Evolutionary conservation across 1,140 invertebrate species (phyloP), one percentile per base, ranked within the genome.

Genomic region (Drosophila repleta): DNA sequence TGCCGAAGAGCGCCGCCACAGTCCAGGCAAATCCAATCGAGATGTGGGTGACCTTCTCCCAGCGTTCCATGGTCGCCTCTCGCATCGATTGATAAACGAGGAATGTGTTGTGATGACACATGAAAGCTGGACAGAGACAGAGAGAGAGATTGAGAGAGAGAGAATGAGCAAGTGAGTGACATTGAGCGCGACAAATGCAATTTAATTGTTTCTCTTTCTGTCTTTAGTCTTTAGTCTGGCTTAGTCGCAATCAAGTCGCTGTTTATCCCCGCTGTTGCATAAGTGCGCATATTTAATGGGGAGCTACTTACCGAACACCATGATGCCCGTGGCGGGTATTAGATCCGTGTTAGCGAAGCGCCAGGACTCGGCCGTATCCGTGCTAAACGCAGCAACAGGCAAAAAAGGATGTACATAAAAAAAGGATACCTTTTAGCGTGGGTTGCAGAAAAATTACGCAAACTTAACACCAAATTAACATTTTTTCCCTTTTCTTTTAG

Each of bases 81-180:
- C 96, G 94, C 85, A 98, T 95, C 15, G 96, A 97, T 45, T 94
- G 94, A 92, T 97, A 97, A 66, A 98, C 94, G 48, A 98, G 93
- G 90, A 98, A 98, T 53, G 96, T 97, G 81, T 97, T 97, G 92
- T 98, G 97, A 87, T 98, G 97, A 85, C 97, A 98, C 96, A 98
- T 97, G 90, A 97, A 97, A 41, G 96, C 96, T 96, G 85, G 37
- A n/a, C 51, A 76, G 63, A 53, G 58, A 48, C 41, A 55, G 39
- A 39, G 11, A 41, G 41, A 57, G 46, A 68, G 18, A 41, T 32
- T 62, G 32, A 53, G 46, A 58, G 32, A 24, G 55, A 45, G 18
- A 58, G 49, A n/a, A 21, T 15, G 61, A 17, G 37, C n/a, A n/a
- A 45, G 21, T 48, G 26, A 71, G 18, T 43, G 51, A 60, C 52